Base-by-base conservation (phyloP, 2,113 vertebrate species). In the Pterophyllum scalare region DNA sequence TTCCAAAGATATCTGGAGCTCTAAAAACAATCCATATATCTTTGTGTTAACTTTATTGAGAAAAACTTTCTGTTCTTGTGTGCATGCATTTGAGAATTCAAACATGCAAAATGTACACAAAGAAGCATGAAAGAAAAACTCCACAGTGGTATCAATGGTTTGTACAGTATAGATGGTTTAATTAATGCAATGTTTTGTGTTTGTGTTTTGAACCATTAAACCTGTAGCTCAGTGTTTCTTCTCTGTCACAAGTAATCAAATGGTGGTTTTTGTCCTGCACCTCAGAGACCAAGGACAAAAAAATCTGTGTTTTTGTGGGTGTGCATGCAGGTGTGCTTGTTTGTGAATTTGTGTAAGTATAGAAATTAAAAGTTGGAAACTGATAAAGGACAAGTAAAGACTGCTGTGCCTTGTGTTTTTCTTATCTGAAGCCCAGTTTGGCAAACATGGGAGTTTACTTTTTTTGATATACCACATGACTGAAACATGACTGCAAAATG, bases 231-330 rank as follows among this genome's bases (percentile, higher is more conserved):
- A 54, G 33, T n/a, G 52, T 80, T 56, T 57, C 72, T 38, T 60
- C 52, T 49, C 24, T 64, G 79, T 82, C 82, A 79, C 60, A 28
- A 76, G 61, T 57, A 28, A 62, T 54, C 67, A 31, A 81, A 78
- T 38, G 35, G 6, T 64, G 6, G 35, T 64, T 22, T 59, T 65
- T 17, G 26, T 81, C 46, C 31, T 22, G 75, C 76, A 82, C 75
- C 65, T 60, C 7, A 4, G 59, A 83, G 79, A 40, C 26, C 10
- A 38, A 31, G 31, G 26, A 28, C 26, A 28, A 28, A 33, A 33
- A 19, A 17, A 4, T 3, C 26, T 61, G 28, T 61, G 59, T 35
- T 33, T 62, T 20, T 35, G 31, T 62, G 60, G 17, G 31, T 62
- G 31, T 62, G 60, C 7, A 38, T 20, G 35, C 33, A 22, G 61